Base-by-base conservation (phyloP, 2,888 invertebrate species). In the Alsophila aescularia region DNA sequence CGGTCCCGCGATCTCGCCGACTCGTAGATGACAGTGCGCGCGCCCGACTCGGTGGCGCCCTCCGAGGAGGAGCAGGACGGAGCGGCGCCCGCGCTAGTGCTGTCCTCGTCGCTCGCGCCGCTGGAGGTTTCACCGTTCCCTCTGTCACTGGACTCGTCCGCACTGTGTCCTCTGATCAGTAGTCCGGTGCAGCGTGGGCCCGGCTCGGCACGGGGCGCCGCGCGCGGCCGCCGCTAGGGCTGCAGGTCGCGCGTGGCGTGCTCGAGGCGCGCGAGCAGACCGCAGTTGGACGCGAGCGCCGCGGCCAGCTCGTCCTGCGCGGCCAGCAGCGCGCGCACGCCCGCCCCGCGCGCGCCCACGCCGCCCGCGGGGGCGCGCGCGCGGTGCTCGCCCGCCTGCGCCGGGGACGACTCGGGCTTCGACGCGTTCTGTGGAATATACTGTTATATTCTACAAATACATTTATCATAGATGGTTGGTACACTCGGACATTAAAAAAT, bases 221-320 rank as follows among this genome's bases (percentile, higher is more conserved):
- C 12, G 31, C 10, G 31, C 14, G 42, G 52, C n/a, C n/a, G n/a
- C n/a, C 27, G 73, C 73, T 72, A 73, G 58, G 70, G 71, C 50
- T 12, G 62, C 51, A 69, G 58, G 21, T 62, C 62, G 34, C 43
- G 31, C 13, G 73, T 49, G 60, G 64, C 59, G 51, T 51, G 60
- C 32, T 56, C 40, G n/a, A 72, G 61, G 2, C 56, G 61, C 16
- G 63, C 63, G 21, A 85, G 67, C 36, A 83, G 78, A 50, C 78
- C 77, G 2, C 77, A 62, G 79, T 76, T 78, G 67, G 64, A 62
- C 18, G 76, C 72, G 47, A 77, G 52, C 42, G 64, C 62, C 5
- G 58, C 64, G 3, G 73, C 75, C 43, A 83, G 64, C 53, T 85
- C 87, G 36, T 78, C 85, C 65, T 84, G 85, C 58, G 83, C 79